These are phyloP conservation scores for Dasysyrphus tricinctus DNA, from an alignment of 2,888 invertebrate species.

Conservation along the genomic window DNA sequence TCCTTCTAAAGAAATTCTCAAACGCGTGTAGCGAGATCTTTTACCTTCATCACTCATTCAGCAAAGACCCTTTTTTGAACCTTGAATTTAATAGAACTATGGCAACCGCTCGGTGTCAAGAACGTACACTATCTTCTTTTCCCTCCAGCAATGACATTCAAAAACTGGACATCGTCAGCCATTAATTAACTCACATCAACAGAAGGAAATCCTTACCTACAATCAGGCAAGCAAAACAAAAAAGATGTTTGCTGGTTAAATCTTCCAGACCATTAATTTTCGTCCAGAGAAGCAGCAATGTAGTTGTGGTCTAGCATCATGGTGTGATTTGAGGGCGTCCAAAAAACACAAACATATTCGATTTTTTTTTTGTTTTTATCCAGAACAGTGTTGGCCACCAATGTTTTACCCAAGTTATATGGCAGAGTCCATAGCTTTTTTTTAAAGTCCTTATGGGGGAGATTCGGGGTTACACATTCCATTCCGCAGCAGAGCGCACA, in stretches of 20 bases:
- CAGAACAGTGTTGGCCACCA: slow-evolving; percentile 15
- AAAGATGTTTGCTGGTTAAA: slow-evolving; percentile 68
- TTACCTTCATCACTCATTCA: slow-evolving; percentile 13
- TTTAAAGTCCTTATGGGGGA: slow-evolving; percentile 32
- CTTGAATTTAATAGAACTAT: slow-evolving; percentile 6
- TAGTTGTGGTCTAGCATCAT: slow-evolving; percentile 65
- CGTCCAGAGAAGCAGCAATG: slow-evolving; percentile 63
- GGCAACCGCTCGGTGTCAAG: neutral
- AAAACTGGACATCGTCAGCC: slow-evolving; percentile 65
- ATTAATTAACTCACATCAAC: slow-evolving; percentile 74
- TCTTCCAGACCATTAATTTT: slow-evolving; percentile 74
- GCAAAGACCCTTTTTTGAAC: neutral
- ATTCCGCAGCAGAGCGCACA: slow-evolving; percentile 32
- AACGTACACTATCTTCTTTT: neutral
- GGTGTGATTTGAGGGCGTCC: slow-evolving; percentile 74
- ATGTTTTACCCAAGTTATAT: slow-evolving; percentile 20
- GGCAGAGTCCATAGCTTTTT: neutral
- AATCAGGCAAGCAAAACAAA: slow-evolving; percentile 58
- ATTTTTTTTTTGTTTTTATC: slow-evolving; percentile 22
- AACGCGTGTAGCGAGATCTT: too few species aligned
- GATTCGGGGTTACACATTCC: slow-evolving; percentile 54
- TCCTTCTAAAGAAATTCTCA: too few species aligned
- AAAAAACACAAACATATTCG: slow-evolving; percentile 55
- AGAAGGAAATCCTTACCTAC: slow-evolving; percentile 72
- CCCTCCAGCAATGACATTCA: slow-evolving; percentile 49